phyloP scores from a whole-genome alignment of 2,113 vertebrate genomes.

The Stictonetta naevosa region DNA sequence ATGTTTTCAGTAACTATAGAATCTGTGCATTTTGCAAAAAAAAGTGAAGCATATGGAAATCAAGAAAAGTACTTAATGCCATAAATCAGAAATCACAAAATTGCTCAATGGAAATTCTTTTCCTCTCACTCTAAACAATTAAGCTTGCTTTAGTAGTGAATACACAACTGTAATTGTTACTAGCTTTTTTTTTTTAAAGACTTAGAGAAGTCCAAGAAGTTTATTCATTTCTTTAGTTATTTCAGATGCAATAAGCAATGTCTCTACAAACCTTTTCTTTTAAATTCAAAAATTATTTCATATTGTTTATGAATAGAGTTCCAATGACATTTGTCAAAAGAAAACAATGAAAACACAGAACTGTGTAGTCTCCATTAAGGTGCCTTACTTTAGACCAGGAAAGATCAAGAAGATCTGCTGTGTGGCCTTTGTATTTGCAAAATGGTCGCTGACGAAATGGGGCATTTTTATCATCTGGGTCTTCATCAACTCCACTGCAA shows the following conservation, averaged over 20 bases:
- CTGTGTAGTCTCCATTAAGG: neutral
- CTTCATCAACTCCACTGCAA: conserved; percentile 87
- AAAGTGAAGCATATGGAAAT: neutral
- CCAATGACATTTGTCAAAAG: neutral
- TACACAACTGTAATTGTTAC: neutral
- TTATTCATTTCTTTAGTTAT: neutral
- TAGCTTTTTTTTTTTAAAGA: neutral
- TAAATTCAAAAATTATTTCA: neutral
- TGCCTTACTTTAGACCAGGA: conserved; percentile 97
- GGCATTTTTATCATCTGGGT: conserved; percentile 92
- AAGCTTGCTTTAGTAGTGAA: neutral
- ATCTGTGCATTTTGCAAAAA: neutral
- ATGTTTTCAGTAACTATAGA: neutral
- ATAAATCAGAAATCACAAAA: neutral
- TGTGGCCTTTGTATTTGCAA: conserved; percentile 99
- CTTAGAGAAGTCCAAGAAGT: neutral
- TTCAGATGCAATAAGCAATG: neutral
- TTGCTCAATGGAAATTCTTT: neutral
- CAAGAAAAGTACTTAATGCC: neutral
- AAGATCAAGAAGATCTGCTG: conserved; percentile 95
- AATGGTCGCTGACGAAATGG: conserved; percentile 94
- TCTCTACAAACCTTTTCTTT: neutral
- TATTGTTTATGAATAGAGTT: neutral
- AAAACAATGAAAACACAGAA: neutral
- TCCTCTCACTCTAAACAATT: neutral